Base-by-base conservation (phyloP, 2,797 vertebrate species). In the Crenichthys baileyi region DNA sequence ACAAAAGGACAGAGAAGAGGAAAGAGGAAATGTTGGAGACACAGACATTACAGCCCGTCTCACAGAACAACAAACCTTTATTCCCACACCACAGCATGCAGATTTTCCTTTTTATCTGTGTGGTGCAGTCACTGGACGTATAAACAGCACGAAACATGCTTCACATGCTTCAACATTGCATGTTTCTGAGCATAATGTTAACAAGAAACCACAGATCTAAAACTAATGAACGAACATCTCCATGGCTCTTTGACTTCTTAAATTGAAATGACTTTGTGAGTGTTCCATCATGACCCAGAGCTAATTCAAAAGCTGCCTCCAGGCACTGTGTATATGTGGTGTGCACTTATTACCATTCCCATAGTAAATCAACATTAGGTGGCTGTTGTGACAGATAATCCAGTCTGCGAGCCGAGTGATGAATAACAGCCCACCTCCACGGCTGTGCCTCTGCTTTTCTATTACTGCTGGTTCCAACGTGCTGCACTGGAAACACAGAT, bases 231-330 rank as follows among this genome's bases (percentile, higher is more conserved):
- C 26, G 72, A 44, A 51, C n/a, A 5, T 2, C 77, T n/a, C 39
- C 15, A 24, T 20, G 55, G 72, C 51, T 31, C 50, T 78, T 73
- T 76, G 70, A 53, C 80, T 73, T 79, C 46, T 83, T 70, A 65
- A 39, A 29, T 36, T 24, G 76, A 20, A 63, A 48, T 8, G 44
- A 51, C 36, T 74, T 31, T 55, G 31, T 72, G 20, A 58, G 29
- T 74, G 29, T 36, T 18, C 46, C 31, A 79, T 83, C 60, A 80
- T 1, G 48, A 78, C 79, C 79, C 60, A 13, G 7, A 81, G 65
- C 79, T 79, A 86, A 79, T 88, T 83, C 74, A 79, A 77, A 77
- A 79, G 79, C 55, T 82, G 82, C 85, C 63, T 85, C 20, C 7
- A 73, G 67, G 83, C 77, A 12, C 51, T 39, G 63, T 83, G 86